Percentiles rank a stretch among this genome's conserved stretches.
Evolutionary conservation across 2,888 invertebrate species (phyloP).

Genomic region (Oligia latruncula): DNA sequence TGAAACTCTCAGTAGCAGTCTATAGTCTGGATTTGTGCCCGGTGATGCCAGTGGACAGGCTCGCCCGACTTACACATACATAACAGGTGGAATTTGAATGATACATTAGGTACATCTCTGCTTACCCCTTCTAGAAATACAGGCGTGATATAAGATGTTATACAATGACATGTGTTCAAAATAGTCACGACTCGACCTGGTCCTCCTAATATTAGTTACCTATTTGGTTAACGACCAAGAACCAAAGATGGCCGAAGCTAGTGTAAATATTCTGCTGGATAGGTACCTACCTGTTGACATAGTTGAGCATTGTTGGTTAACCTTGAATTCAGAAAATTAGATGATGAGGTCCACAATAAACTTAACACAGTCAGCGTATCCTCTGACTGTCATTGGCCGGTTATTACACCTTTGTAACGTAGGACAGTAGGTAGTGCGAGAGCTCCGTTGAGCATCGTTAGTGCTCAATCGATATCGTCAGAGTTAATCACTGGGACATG

Average conservation of each 20-base stretch:
- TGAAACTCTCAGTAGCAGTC: not conserved
- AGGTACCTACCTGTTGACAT: not conserved
- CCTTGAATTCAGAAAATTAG: not conserved
- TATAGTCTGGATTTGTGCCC: not conserved
- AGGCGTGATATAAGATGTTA: not conserved
- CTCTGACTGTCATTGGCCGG: not conserved
- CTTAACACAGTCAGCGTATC: not conserved
- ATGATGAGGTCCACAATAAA: not conserved
- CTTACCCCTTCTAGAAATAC: not conserved
- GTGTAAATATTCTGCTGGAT: not conserved
- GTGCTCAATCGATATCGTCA: not conserved
- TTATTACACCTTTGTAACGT: not conserved
- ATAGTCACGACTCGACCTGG: not conserved
- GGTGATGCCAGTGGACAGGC: not conserved
- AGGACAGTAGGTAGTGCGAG: not conserved
- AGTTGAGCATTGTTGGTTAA: not conserved
- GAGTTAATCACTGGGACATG: constrained; percentile 11
- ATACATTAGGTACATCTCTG: not conserved
- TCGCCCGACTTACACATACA: not conserved
- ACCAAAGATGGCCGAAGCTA: not conserved
- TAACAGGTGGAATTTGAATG: not conserved
- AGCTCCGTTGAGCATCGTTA: constrained; percentile 5
- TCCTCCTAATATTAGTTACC: not conserved
- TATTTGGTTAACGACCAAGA: not conserved
- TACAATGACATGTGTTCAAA: not conserved